phyloP scores from a whole-genome alignment of 2,888 invertebrate genomes.

The Stenchaetothrips biformis region DNA sequence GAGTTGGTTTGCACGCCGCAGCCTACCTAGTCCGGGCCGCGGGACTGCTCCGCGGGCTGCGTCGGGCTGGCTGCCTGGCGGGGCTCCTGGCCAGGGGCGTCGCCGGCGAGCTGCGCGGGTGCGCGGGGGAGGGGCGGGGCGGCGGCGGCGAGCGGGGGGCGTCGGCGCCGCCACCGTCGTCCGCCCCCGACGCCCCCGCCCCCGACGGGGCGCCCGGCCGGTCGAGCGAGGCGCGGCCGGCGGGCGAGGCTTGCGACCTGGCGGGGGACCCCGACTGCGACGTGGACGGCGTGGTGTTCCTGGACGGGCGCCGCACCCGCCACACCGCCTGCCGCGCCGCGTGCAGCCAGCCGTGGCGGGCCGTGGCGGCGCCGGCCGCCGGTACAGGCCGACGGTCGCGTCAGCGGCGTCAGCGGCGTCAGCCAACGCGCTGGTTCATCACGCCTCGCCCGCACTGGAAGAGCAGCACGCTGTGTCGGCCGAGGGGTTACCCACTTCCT shows the following conservation, averaged over 20 bases:
- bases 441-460: too few species aligned
- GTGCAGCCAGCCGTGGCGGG: constrained; percentile 11
- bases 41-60: constrained; percentile 3
- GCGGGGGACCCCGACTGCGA: not conserved
- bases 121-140: not conserved
- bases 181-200: not conserved
- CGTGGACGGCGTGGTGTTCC: constrained; percentile 13
- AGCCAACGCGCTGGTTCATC: too few species aligned
- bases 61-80: not conserved
- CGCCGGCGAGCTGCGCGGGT: not conserved
- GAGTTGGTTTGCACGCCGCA: too few species aligned
- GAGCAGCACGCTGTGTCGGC: too few species aligned
- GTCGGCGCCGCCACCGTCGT: not conserved
- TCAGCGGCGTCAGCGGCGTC: not conserved
- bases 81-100: not conserved
- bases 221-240: too few species aligned
- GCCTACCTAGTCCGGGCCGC: not conserved
- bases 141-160: not conserved
- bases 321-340: constrained; percentile 4
- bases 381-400: not conserved
- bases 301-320: not conserved
- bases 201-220: not conserved
- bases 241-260: too few species aligned
- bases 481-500: too few species aligned
- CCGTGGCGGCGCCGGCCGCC: not conserved